These are phyloP conservation scores for Naja naja DNA, from an alignment of 2,113 vertebrate species.

Conservation along the genomic window DNA sequence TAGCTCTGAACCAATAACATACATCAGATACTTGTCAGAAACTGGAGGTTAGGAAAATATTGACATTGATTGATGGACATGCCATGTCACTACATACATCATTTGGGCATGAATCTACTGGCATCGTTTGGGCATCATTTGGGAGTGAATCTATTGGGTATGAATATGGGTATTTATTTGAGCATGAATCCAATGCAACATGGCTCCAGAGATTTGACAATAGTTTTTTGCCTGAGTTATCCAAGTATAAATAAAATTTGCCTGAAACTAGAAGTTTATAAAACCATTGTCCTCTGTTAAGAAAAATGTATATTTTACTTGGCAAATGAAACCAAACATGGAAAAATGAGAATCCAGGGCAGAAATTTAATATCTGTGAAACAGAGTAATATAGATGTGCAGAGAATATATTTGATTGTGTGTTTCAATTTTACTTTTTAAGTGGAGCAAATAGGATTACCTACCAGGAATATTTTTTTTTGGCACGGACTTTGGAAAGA, in stretches of 20 bases:
- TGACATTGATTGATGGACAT: constrained; percentile 67
- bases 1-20: constrained; percentile 60
- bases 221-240: constrained; percentile 41
- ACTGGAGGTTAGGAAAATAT: constrained; percentile 48
- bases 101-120: constrained; percentile 17
- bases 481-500: background rate
- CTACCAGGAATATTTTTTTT: background rate
- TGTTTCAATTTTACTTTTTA: background rate
- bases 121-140: background rate
- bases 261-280: constrained; percentile 66
- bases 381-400: background rate
- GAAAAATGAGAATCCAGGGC: background rate
- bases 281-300: constrained; percentile 41
- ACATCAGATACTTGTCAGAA: constrained; percentile 58
- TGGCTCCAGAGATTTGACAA: constrained; percentile 30
- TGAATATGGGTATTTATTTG: constrained; percentile 40
- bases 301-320: constrained; percentile 21
- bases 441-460: background rate
- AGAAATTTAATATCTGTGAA: background rate
- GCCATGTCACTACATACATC: constrained; percentile 36
- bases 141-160: background rate
- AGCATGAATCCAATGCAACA: constrained; percentile 41
- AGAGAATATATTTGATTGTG: background rate
- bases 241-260: constrained; percentile 43
- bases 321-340: constrained; percentile 48